Conservation (phyloP, 2,888 invertebrate species). For the Drepana falcataria region DNA sequence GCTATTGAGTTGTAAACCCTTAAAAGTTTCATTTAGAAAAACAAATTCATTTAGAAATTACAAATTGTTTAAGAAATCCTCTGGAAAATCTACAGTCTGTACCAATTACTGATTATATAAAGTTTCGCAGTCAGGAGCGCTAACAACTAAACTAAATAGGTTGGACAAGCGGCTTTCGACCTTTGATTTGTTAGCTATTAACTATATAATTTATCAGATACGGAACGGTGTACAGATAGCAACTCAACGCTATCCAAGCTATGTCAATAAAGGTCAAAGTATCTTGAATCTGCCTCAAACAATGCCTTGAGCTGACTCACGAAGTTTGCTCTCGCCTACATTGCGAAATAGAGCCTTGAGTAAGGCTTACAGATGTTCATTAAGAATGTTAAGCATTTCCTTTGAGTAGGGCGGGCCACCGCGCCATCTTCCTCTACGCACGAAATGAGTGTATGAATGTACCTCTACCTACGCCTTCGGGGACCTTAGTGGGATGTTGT, state of each 20-base stretch:
- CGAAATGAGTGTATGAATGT: too few relatives aligned
- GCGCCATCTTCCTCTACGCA: neutral
- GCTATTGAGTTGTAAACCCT: conserved; percentile 13
- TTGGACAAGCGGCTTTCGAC: too few relatives aligned
- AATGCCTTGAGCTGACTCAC: conserved; percentile 21
- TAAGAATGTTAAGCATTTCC: conserved; percentile 5
- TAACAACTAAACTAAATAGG: too few relatives aligned
- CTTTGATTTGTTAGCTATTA: neutral
- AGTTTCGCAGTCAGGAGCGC: too few relatives aligned
- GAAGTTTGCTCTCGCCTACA: conserved; percentile 17
- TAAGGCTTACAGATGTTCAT: conserved; percentile 15
- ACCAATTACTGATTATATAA: too few relatives aligned
- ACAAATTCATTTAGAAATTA: too few relatives aligned
- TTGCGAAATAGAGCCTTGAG: conserved; percentile 21
- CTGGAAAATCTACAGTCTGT: too few relatives aligned
- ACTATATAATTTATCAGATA: neutral
- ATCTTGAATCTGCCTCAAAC: conserved; percentile 4
- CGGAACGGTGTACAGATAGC: neutral
- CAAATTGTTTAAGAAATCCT: too few relatives aligned
- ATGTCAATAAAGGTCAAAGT: conserved; percentile 1
- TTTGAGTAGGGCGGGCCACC: neutral
- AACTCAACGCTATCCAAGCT: neutral
- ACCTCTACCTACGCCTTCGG: too few relatives aligned
- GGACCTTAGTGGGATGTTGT: too few relatives aligned
- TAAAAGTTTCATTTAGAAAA: too few relatives aligned